Conservation (phyloP, 2,113 vertebrate genomes). For the Sphyrna mokarran region DNA sequence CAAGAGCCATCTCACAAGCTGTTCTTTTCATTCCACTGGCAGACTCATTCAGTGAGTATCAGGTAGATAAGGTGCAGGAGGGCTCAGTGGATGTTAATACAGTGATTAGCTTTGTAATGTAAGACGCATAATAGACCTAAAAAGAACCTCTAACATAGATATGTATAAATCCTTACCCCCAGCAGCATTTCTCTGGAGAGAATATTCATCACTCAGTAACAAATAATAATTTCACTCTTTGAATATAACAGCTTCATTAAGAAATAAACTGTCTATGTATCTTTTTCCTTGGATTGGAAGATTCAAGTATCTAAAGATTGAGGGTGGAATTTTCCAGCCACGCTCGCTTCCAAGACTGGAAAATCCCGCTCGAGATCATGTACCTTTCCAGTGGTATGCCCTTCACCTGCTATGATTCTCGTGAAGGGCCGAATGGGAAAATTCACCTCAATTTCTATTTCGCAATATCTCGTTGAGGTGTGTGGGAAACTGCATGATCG, state of each 20-base stretch:
- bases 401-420: too few relatives aligned
- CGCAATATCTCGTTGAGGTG: background rate
- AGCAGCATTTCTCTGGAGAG: background rate
- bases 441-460: background rate
- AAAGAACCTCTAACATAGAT: conserved; percentile 10
- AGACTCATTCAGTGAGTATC: conserved; percentile 20
- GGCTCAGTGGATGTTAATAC: conserved; percentile 32
- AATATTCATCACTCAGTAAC: background rate
- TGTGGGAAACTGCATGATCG: background rate
- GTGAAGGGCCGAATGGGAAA: too few relatives aligned
- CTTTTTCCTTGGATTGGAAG: background rate
- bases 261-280: background rate
- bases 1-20: conserved; percentile 15
- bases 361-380: too few relatives aligned
- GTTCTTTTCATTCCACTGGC: conserved; percentile 18
- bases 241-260: background rate
- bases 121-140: conserved; percentile 3
- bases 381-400: too few relatives aligned
- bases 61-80: conserved; percentile 21
- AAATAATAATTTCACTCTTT: conserved; percentile 25
- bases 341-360: too few relatives aligned
- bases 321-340: too few relatives aligned
- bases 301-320: background rate
- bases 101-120: conserved; percentile 36
- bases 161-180: conserved; percentile 33